A percentile compares a stretch with the other conserved stretches of the same genome.
Evolutionary conservation across 2,797 vertebrate species (phyloP).

Genomic region (Oceanodroma leucorhoa): DNA sequence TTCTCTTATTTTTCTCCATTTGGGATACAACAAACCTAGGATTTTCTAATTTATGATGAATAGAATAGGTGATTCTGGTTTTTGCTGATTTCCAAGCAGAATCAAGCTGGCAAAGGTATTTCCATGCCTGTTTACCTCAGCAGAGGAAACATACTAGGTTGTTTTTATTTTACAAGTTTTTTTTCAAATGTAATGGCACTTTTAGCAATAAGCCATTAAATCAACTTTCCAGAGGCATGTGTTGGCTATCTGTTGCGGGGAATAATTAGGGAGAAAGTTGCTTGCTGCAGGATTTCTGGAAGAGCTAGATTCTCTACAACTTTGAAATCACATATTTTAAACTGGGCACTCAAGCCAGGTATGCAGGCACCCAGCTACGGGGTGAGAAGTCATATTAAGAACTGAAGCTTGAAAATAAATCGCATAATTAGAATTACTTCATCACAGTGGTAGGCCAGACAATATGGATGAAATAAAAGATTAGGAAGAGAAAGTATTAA

Average conservation of each 20-base stretch:
- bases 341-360: neutral
- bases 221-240: neutral
- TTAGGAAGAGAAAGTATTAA: neutral
- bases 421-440: neutral
- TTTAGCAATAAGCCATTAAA: neutral
- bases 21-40: neutral
- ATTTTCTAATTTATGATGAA: neutral
- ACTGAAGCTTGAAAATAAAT: neutral
- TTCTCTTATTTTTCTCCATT: neutral
- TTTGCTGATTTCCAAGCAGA: neutral
- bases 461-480: neutral
- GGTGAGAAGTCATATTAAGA: neutral
- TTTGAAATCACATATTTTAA: neutral
- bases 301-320: neutral
- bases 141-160: neutral
- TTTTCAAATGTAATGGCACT: accelerated
- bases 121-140: neutral
- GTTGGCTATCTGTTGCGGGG: neutral
- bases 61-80: neutral
- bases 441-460: neutral
- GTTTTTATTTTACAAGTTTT: neutral
- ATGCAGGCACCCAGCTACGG: neutral
- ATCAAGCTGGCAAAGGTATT: neutral
- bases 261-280: neutral
- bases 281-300: neutral